Evolutionary conservation across 1,140 invertebrate genomes (phyloP), one percentile per base, ranked within the genome.

Genomic region (Oedothorax gibbosus): DNA sequence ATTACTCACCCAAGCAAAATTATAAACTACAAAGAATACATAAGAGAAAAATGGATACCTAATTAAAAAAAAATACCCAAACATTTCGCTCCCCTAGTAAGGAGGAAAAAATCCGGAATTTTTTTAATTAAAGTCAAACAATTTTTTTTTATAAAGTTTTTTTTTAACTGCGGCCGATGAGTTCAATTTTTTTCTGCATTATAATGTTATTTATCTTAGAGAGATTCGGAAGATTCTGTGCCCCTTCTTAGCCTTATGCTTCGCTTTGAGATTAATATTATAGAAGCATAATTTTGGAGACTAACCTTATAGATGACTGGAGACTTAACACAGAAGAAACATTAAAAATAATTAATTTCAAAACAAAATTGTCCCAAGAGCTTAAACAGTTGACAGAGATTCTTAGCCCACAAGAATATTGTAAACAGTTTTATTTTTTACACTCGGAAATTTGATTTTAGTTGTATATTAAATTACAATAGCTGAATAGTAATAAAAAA

Each of bases 91-190:
- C 57, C 57, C 72, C 57, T 9, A 14, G 56, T 35, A 57, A 18
- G 14, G 51, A 68, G n/a, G 69, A 82, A 82, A 82, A 73, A 73
- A 53, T 51, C 2, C 56, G 80, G 80, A 82, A 82, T 57, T 72
- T 82, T n/a, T 82, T 82, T 82, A 82, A 82, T 82, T 82, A 82
- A 82, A 82, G 80, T 73, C 80, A 73, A 82, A 82, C 72, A 64
- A 62, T 15, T 64, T 35, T 51, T 69, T 35, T 51, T 69, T 66
- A 68, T 62, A 35, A 82, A 73, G 53, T 15, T 64, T 35, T 51
- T 69, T 72, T 66, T 84, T 35, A 12, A 8, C 62, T 76, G 9
- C 78, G 14, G 6, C 9, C 49, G 56, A 64, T 12, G 10, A 66
- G 68, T 66, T 66, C 56, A 60, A 73, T 9, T 12, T 53, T 56